Base-by-base conservation (phyloP, 2,888 invertebrate species). In the Drosophila histrio region DNA sequence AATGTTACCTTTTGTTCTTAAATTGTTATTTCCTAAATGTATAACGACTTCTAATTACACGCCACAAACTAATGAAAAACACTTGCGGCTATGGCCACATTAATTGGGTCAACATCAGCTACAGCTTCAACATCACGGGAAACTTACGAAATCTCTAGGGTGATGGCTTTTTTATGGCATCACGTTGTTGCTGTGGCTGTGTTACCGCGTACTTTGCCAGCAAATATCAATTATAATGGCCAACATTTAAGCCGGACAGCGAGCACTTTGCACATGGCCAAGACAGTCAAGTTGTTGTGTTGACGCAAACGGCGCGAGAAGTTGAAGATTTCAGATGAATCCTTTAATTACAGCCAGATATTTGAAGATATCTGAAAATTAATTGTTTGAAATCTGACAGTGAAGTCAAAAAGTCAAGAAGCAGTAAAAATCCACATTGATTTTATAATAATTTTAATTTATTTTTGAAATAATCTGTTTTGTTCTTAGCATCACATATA, bases 201-300 rank as follows among this genome's bases (percentile, higher is more conserved):
- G 13, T 32, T 32, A 9, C 38, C 41, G 43, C 38, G 32, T 5
- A 9, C 21, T 15, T 47, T 13, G 22, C 44, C 49, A 11, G 57
- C 53, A 61, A 77, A 76, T 77, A 77, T 76, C 79, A 77, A 79
- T 77, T 79, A 77, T 68, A 79, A 79, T 72, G 71, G 59, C 47
- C 41, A 52, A 60, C 70, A 57, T 58, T 72, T 60, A 50, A 77
- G 47, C 34, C 32, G 13, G 44, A 13, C 36, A 26, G 17, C 41
- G 47, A 36, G 36, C 30, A 30, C 41, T 39, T 19, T 21, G 49
- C 54, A 58, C 36, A 24, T 58, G 79, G 39, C 46, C 30, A 47
- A 57, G 64, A 66, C 69, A 39, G n/a, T 17, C 34, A 52, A 59
- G 43, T 28, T 52, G 36, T 32, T 52, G 36, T 32, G 30, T 15